Base-by-base conservation (phyloP, 2,113 vertebrate genomes). In the Typhlomys cinereus region DNA sequence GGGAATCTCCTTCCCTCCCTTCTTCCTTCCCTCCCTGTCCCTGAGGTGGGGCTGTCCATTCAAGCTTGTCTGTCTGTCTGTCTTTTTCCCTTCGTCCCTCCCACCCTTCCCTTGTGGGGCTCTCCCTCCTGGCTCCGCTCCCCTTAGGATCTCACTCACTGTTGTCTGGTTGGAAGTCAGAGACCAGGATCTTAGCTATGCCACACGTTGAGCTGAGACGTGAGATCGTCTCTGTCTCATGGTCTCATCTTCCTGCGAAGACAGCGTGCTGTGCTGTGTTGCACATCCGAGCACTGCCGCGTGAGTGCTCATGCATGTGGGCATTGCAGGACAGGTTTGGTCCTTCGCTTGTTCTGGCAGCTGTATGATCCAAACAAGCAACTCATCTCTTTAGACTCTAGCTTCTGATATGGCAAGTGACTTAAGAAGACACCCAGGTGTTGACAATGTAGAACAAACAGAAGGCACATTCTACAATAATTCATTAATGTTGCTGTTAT, bases 241-340 rank as follows among this genome's bases (percentile, higher is more conserved):
- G 41, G n/a, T 61, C n/a, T 23, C 9, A 0, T 66, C 36, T 89
- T 75, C 52, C 59, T 76, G 66, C 50, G 69, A 85, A 86, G 75
- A 50, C 9, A 5, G 48, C 59, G 57, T 8, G 18, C n/a, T 27
- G 14, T 7, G 14, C 31, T 1, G 0, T 36, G 14, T 2, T 23
- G 44, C 36, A 0, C 0, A 0, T 79, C 20, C 23, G 9, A 3
- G 27, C 31, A 4, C 27, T 59, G 59, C 61, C 62, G 52, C 70
- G 85, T 48, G 25, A 11, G 18, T 7, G 4, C 3, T 21, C 34
- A 20, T 1, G 46, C 31, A 25, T 64, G 20, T 25, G 6, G 1
- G 5, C 11, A 23, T 2, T 81, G 27, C 52, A 27, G 46, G 23
- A 4, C 11, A n/a, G 69, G 27, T 21, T 23, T 17, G 46, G 46